These are phyloP conservation scores for Lates calcarifer DNA, from an alignment of 2,113 vertebrate species.

Conservation along the genomic window DNA sequence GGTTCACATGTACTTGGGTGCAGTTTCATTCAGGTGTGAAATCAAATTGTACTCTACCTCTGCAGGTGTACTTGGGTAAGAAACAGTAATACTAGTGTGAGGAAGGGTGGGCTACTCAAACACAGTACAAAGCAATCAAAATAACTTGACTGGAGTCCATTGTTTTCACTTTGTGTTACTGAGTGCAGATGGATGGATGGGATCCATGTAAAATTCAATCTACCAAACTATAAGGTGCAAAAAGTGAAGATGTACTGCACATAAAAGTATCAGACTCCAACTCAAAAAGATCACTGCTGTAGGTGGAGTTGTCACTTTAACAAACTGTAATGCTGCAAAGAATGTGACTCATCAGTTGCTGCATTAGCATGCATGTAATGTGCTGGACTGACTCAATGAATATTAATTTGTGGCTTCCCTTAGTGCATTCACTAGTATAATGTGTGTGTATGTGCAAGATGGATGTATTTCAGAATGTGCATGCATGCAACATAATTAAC, in stretches of 20 bases:
- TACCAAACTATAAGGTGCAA: neutral
- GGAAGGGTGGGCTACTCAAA: too few relatives aligned
- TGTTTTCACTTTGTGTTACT: neutral
- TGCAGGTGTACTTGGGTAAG: too few relatives aligned
- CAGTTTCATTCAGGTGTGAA: too few relatives aligned
- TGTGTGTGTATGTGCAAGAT: conserved; percentile 7
- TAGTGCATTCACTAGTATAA: conserved; percentile 13
- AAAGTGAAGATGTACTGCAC: neutral
- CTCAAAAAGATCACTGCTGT: neutral
- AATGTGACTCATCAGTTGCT: conserved; percentile 51
- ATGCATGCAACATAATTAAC: conserved; percentile 18
- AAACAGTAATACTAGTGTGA: too few relatives aligned
- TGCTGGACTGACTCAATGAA: conserved; percentile 35
- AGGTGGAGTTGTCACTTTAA: conserved; percentile 42
- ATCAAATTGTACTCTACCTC: too few relatives aligned
- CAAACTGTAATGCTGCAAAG: conserved; percentile 19
- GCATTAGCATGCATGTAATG: conserved; percentile 47
- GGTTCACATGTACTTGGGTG: too few relatives aligned
- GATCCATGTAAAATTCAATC: neutral
- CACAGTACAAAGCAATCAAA: too few relatives aligned
- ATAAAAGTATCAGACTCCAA: neutral
- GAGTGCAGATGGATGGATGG: neutral
- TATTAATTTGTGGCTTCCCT: conserved; percentile 37
- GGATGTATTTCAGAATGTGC: neutral
- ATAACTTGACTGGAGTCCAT: neutral